Conservation (phyloP, 1,140 invertebrate species). For the Ceratoteleas bidentatus region DNA sequence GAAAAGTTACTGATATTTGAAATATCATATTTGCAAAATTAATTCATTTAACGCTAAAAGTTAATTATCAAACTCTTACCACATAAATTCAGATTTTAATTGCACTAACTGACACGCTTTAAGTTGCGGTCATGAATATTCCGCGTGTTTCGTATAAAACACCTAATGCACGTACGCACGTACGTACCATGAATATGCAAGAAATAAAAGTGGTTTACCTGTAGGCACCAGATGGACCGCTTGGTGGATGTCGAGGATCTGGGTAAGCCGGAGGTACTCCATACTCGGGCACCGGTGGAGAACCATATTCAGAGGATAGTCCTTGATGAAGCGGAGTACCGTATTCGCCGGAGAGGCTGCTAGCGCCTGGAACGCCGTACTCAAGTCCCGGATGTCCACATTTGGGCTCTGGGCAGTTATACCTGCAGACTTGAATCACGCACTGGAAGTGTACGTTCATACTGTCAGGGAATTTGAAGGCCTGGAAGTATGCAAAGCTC, state of each 20-base stretch:
- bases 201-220: constrained; percentile 70
- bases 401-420: constrained; percentile 95
- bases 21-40: too few species aligned
- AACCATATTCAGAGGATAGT: constrained; percentile 86
- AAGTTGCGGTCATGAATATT: too few species aligned
- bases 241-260: constrained; percentile 91
- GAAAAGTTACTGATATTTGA: too few species aligned
- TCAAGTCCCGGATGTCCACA: constrained; percentile 87
- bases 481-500: constrained; percentile 97
- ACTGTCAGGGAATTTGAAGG: constrained; percentile 97
- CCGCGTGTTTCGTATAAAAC: too few species aligned
- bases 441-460: constrained; percentile 99
- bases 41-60: too few species aligned
- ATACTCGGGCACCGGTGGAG: constrained; percentile 85
- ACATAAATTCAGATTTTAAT: too few species aligned
- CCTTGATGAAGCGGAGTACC: constrained; percentile 83
- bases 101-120: too few species aligned
- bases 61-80: too few species aligned
- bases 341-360: constrained; percentile 84
- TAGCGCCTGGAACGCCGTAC: constrained; percentile 86
- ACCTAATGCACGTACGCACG: too few species aligned
- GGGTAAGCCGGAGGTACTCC: constrained; percentile 89
- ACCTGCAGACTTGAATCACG: constrained; percentile 96
- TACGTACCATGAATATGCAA: constrained; percentile 13
- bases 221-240: constrained; percentile 89